These are phyloP conservation scores for Nasonia vitripennis DNA, from an alignment of 1,140 invertebrate genomes.

Conservation along the genomic window DNA sequence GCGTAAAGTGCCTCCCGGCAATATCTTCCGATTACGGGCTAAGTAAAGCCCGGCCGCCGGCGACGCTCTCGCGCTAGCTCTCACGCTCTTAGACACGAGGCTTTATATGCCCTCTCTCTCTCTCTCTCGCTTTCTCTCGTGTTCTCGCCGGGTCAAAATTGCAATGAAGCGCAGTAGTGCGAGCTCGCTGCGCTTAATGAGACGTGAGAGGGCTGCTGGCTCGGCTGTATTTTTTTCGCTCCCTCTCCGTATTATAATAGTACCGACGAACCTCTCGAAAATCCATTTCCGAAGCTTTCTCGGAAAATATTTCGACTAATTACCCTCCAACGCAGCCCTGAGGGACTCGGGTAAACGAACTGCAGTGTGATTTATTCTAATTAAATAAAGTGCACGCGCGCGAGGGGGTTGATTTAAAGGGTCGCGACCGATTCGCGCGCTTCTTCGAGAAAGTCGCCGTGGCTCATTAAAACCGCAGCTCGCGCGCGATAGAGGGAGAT, in stretches of 20 bases:
- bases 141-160: not conserved
- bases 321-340: slow-evolving; percentile 47
- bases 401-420: slow-evolving; percentile 53
- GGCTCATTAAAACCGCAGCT: not conserved
- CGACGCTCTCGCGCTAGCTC: slow-evolving; percentile 45
- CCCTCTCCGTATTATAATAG: not conserved
- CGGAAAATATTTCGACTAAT: slow-evolving; percentile 40
- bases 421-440: not conserved
- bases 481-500: slow-evolving; percentile 36
- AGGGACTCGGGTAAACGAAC: not conserved
- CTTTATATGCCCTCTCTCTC: slow-evolving; percentile 40
- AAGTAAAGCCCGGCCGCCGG: slow-evolving; percentile 68
- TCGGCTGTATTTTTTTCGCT: not conserved
- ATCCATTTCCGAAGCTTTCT: not conserved
- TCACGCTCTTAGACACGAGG: slow-evolving; percentile 47
- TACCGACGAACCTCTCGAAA: not conserved
- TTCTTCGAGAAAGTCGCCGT: not conserved
- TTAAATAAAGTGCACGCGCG: slow-evolving; percentile 65
- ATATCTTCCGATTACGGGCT: slow-evolving; percentile 75
- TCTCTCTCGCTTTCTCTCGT: slow-evolving; percentile 11
- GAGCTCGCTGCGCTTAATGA: slow-evolving; percentile 36
- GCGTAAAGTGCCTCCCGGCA: slow-evolving; percentile 74
- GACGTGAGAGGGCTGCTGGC: slow-evolving; percentile 41
- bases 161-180: slow-evolving; percentile 1
- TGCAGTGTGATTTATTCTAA: slow-evolving; percentile 69